Conservation (phyloP, 2,888 invertebrate species). For the Oegoconia quadripuncta region DNA sequence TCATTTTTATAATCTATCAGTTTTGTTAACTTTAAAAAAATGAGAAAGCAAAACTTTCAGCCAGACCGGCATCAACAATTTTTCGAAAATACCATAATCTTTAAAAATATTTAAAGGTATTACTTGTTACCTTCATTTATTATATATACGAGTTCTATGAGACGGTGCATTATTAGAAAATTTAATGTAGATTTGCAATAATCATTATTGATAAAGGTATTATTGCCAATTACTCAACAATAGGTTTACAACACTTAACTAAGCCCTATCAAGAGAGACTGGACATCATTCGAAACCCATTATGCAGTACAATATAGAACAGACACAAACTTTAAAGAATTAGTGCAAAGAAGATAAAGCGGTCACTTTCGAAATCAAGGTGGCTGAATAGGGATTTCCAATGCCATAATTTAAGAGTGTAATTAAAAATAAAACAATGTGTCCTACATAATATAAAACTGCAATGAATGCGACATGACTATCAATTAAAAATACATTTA, state of each 20-base stretch:
- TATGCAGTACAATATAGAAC: conserved; percentile 43
- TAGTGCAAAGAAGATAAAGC: conserved; percentile 45
- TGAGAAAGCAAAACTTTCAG: conserved; percentile 57
- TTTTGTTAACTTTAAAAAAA: conserved; percentile 37
- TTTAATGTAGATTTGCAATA: conserved; percentile 45
- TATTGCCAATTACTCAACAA: conserved; percentile 45
- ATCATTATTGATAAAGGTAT: conserved; percentile 27
- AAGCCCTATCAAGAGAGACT: conserved; percentile 41
- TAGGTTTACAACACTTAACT: conserved; percentile 50
- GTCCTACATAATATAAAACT: conserved; percentile 37
- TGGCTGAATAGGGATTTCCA: conserved; percentile 54
- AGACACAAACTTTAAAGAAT: conserved; percentile 35
- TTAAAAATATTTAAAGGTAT: conserved; percentile 53
- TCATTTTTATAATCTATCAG: conserved; percentile 55
- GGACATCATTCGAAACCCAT: conserved; percentile 35
- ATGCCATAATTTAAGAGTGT: conserved; percentile 49
- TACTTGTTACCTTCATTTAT: conserved; percentile 40
- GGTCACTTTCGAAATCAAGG: conserved; percentile 32
- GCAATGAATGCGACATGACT: conserved; percentile 47
- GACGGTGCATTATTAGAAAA: conserved; percentile 37
- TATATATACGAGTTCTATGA: conserved; percentile 34
- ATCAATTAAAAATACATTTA: conserved; percentile 51
- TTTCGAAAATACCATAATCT: conserved; percentile 58
- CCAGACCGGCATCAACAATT: conserved; percentile 57
- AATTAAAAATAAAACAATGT: conserved; percentile 26